Base-by-base conservation (phyloP, 1,140 invertebrate species). In the Drosophila yakuba region DNA sequence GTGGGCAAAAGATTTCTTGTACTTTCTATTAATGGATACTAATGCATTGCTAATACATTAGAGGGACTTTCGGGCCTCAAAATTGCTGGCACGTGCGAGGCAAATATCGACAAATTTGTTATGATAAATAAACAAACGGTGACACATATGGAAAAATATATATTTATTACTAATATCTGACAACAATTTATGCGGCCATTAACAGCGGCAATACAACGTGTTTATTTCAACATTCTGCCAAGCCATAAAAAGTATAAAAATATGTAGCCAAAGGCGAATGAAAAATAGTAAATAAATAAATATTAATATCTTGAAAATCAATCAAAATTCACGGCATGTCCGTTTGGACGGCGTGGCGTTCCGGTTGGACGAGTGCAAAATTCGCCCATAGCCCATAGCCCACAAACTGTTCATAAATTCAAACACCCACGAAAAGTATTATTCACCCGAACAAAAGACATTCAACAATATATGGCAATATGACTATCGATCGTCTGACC, bases 181-280 rank as follows among this genome's bases (percentile, higher is more conserved):
- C 84, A 88, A 80, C 84, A 89, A 88, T 88, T 89, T 88, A 88
- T 89, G 80, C 83, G 84, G 76, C 83, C 84, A 89, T 88, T 88
- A 88, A 88, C 83, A 84, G 76, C 80, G 75, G 79, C 84, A 68
- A 68, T 86, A 86, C 84, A 86, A 86, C 84, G 84, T 88, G 83
- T 88, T 85, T 88, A 88, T 89, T 80, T 88, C 80, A 89, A 77
- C 83, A 89, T 88, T 86, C 82, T 56, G 80, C 67, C 78, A 61
- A 69, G 15, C 57, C 57, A 56, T 78, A 58, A 60, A 59, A 67
- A 61, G 43, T 35, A 51, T 43, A 58, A 59, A 39, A 41, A 44
- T 73, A 58, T 66, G 59, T 36, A 50, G 41, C 51, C 55, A 47
- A 54, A 58, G 56, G 44, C 28, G 38, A 14, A 43, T 39, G 36